Evolutionary conservation across 2,888 invertebrate species (phyloP).

Genomic region (Onchidella celtica): DNA sequence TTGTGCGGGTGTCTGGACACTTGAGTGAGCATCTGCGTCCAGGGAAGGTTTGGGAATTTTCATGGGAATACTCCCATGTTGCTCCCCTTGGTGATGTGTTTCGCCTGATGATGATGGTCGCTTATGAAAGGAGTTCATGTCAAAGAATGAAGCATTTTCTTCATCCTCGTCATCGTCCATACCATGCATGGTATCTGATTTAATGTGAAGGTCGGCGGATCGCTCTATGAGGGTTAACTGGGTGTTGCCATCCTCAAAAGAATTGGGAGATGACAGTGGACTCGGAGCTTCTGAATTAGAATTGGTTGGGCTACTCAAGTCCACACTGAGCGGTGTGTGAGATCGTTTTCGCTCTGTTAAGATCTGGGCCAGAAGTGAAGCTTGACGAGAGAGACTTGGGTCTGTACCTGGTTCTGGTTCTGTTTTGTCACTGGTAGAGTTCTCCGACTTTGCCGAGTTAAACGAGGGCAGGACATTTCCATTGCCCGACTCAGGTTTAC

Average conservation of each 20-base stretch:
- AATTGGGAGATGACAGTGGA: slow-evolving; percentile 46
- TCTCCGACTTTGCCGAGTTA: neutral
- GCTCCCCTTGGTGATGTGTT: slow-evolving; percentile 23
- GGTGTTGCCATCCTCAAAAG: slow-evolving; percentile 62
- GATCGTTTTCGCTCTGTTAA: slow-evolving; percentile 52
- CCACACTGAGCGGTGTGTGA: slow-evolving; percentile 48
- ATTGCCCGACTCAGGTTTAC: too few species aligned
- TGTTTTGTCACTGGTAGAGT: neutral
- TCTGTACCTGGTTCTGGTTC: slow-evolving; percentile 26
- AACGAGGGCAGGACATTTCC: too few species aligned
- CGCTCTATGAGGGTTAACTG: slow-evolving; percentile 66
- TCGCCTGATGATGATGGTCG: slow-evolving; percentile 47
- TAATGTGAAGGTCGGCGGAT: slow-evolving; percentile 65
- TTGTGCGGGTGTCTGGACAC: slow-evolving; percentile 4
- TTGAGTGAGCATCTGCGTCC: slow-evolving; percentile 34
- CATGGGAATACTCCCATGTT: slow-evolving; percentile 38
- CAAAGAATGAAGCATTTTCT: slow-evolving; percentile 40
- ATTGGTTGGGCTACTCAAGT: slow-evolving; percentile 33
- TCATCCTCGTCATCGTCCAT: slow-evolving; percentile 30
- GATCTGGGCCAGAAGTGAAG: slow-evolving; percentile 53
- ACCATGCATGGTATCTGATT: slow-evolving; percentile 55
- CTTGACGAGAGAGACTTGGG: neutral
- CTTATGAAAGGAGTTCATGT: slow-evolving; percentile 39
- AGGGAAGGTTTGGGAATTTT: slow-evolving; percentile 41
- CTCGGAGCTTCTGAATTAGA: slow-evolving; percentile 44